Base-by-base conservation (phyloP, 1,140 invertebrate species). In the Heliconius hewitsoni region DNA sequence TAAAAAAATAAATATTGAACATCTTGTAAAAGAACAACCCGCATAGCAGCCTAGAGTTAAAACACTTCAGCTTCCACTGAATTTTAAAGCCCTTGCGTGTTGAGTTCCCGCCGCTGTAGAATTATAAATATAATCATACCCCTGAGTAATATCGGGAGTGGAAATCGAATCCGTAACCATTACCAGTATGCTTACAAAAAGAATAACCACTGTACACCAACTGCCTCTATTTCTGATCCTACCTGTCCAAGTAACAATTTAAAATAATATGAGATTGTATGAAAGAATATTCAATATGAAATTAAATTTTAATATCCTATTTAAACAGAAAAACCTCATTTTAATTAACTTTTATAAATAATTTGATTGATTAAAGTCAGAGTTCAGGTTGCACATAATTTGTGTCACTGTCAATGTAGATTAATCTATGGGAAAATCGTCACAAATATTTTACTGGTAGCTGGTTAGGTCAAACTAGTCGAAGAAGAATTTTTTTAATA, bases 311-410 rank as follows among this genome's bases (percentile, higher is more conserved):
- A 37, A 37, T 37, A 37, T 57, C 0, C 2, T 30, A 66, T 66
- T 66, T 27, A 66, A 11, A 23, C 9, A 27, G 27, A 30, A 30
- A 16, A 30, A 66, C 30, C 13, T 16, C 11, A 2, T 30, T 23
- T 66, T 30, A 66, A 66, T 66, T 66, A 66, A 66, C 23, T 1
- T 18, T 27, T 66, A 66, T 66, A 66, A 27, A 27, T 66, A 27
- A 66, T 66, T 66, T 30, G 60, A 66, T 16, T 66, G 60, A 66
- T 30, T 66, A 66, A 66, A 66, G 60, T 27, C 60, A 30, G 23
- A 66, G n/a, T 11, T 30, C 27, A 30, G 27, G 60, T 66, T 66
- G 30, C 60, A 30, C 11, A 23, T 11, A 66, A 66, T 66, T 66
- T 27, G 11, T 66, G 60, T 66, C 27, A 30, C 27, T 66, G 60